Evolutionary conservation across 1,140 invertebrate species (phyloP), one percentile per base, ranked within the genome.

Genomic region (Brachionus koreanus): DNA sequence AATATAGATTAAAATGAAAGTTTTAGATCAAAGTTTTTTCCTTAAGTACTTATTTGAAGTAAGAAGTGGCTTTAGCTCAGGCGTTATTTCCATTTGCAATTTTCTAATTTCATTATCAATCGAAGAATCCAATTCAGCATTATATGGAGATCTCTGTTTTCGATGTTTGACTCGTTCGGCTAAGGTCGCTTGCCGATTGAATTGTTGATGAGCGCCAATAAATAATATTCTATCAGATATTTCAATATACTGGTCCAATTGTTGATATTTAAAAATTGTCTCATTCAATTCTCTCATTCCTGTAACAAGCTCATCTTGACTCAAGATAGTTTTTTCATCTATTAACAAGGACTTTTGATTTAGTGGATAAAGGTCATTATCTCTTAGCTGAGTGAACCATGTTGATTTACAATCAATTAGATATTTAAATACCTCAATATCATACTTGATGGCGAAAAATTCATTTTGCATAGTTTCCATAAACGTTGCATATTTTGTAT

Each of bases 341-440:
- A 74, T 29, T 46, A 74, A 46, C 3, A 46, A n/a, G 12, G 69
- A 74, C 19, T 74, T 46, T 74, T 74, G 69, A n/a, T 74, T 74
- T 5, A 74, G 25, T 12, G 69, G 69, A 49, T 74, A 74, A 4
- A 46, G 19, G 9, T 74, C 69, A 25, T 74, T 43, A 23, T 74
- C 43, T 46, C 43, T 74, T 4, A 74, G 42, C 12, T 74, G 69
- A 19, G 69, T 74, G 23, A 46, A 74, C 69, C 69, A 74, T 13
- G 39, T 23, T 25, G 69, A 74, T 25, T 74, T 74, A 39, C 69
- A 74, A 74, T 74, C 69, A 9, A 74, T 46, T 25, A 43, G 13
- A 74, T 74, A 74, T 33, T 74, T 74, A 46, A 74, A 74, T n/a
- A 74, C 19, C 25, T 74, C 69, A 46, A 74, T 74, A 29, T 74